A percentile compares a stretch with the other conserved stretches of the same genome.
phyloP scores from a whole-genome alignment of 2,113 vertebrate genomes.

The Dinomys branickii region DNA sequence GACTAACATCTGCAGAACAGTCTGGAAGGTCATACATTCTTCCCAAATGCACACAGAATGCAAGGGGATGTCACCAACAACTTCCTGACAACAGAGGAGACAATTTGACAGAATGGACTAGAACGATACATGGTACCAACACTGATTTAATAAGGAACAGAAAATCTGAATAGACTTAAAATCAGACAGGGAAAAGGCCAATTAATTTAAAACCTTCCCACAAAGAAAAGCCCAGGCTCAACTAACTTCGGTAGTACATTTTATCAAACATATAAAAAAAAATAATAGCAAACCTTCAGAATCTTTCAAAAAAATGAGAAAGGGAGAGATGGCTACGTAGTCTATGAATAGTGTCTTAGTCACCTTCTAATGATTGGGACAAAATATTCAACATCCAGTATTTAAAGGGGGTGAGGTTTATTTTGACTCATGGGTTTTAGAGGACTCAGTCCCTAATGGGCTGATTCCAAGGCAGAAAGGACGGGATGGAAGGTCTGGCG shows the following conservation, averaged over 20 bases:
- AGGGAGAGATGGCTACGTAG: neutral
- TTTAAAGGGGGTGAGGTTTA: neutral
- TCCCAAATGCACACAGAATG: neutral
- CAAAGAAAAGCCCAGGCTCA: neutral
- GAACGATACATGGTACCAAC: neutral
- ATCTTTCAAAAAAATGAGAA: neutral
- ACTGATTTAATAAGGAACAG: neutral
- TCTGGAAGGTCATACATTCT: neutral
- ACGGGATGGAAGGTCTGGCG: neutral
- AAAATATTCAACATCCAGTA: neutral
- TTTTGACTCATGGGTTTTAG: neutral
- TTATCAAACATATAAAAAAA: neutral
- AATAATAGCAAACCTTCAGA: neutral
- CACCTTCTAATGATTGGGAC: neutral
- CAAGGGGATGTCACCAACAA: neutral
- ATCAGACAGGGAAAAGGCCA: neutral
- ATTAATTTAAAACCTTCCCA: neutral
- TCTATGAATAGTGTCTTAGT: neutral
- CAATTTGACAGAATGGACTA: neutral
- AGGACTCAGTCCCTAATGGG: neutral
- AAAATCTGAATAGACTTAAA: neutral
- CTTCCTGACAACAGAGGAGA: neutral
- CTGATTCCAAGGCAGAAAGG: neutral
- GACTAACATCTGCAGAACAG: neutral
- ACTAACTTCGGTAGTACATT: neutral